phyloP scores from a whole-genome alignment of 2,113 vertebrate species.

The Epinephelus lanceolatus region DNA sequence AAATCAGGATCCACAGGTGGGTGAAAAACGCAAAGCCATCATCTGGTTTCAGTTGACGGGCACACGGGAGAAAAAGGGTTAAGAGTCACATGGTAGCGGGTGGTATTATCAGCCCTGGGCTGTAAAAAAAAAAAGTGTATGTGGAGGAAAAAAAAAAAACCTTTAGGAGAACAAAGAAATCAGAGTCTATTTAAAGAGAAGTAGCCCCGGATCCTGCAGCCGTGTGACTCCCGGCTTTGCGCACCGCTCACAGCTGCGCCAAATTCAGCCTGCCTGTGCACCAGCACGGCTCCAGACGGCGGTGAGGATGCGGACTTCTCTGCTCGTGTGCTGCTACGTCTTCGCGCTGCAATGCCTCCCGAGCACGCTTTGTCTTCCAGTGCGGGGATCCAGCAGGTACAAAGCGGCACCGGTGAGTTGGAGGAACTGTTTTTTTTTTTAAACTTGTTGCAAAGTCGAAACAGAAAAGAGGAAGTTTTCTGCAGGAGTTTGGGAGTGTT shows the following conservation, averaged over 20 bases:
- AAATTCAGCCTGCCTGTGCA: conserved; percentile 27
- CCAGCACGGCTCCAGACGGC: conserved; percentile 36
- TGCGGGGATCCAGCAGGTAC: conserved; percentile 70
- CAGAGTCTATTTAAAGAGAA: conserved; percentile 82
- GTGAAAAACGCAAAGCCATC: neutral
- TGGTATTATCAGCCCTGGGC: conserved; percentile 82
- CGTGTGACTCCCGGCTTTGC: conserved; percentile 62
- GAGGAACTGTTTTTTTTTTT: neutral
- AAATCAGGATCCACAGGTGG: neutral
- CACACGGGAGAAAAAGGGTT: conserved; percentile 68
- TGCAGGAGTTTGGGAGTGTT: neutral
- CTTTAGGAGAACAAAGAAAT: conserved; percentile 84
- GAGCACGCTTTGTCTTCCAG: conserved; percentile 60
- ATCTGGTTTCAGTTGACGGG: conserved; percentile 26
- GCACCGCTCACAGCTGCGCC: conserved; percentile 50
- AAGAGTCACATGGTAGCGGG: conserved; percentile 79
- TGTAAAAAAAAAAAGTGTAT: conserved; percentile 63
- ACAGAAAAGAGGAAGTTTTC: neutral
- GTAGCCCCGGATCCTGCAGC: conserved; percentile 53
- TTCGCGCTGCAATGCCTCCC: conserved; percentile 69
- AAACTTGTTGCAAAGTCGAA: neutral
- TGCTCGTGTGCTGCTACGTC: conserved; percentile 69
- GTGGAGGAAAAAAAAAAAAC: conserved; percentile 65
- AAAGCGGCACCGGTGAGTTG: conserved; percentile 83
- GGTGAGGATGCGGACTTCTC: conserved; percentile 72